These are phyloP conservation scores for Meandrusa payeni DNA, from an alignment of 2,888 invertebrate species.

Conservation along the genomic window DNA sequence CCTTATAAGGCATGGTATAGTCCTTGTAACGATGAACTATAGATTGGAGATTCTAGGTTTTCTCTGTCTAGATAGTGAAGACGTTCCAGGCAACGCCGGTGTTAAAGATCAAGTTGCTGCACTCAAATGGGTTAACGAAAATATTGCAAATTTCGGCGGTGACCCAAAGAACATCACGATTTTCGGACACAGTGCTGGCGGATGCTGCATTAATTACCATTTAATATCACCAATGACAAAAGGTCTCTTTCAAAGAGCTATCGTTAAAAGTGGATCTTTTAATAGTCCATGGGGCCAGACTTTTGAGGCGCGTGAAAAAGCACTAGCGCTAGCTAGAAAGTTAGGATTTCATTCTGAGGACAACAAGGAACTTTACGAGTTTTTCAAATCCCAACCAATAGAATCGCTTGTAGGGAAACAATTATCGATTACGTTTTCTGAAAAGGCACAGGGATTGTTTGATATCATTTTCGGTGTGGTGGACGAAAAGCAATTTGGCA, in stretches of 20 bases:
- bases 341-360: slow-evolving; percentile 35
- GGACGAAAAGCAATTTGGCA: slow-evolving; percentile 41
- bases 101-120: slow-evolving; percentile 51
- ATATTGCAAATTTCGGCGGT: slow-evolving; percentile 53
- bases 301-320: slow-evolving; percentile 65
- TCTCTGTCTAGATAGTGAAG: slow-evolving; percentile 41
- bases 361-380: slow-evolving; percentile 33
- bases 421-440: slow-evolving; percentile 28
- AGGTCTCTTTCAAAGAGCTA: slow-evolving; percentile 37
- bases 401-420: slow-evolving; percentile 28
- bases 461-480: slow-evolving; percentile 33
- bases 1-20: slow-evolving; percentile 38
- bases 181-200: slow-evolving; percentile 51
- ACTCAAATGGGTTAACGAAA: slow-evolving; percentile 40
- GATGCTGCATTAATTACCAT: slow-evolving; percentile 44
- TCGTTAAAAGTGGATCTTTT: slow-evolving; percentile 52
- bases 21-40: slow-evolving; percentile 46
- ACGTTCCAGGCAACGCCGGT: slow-evolving; percentile 46
- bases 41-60: slow-evolving; percentile 44
- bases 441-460: slow-evolving; percentile 18
- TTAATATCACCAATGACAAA: slow-evolving; percentile 41
- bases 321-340: slow-evolving; percentile 34
- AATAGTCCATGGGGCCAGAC: slow-evolving; percentile 75
- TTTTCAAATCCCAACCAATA: slow-evolving; percentile 33
- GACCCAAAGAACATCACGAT: slow-evolving; percentile 56